A percentile compares a stretch with the other conserved stretches of the same genome.
Conservation (phyloP, 2,797 vertebrate genomes). For the Esox lucius region DNA sequence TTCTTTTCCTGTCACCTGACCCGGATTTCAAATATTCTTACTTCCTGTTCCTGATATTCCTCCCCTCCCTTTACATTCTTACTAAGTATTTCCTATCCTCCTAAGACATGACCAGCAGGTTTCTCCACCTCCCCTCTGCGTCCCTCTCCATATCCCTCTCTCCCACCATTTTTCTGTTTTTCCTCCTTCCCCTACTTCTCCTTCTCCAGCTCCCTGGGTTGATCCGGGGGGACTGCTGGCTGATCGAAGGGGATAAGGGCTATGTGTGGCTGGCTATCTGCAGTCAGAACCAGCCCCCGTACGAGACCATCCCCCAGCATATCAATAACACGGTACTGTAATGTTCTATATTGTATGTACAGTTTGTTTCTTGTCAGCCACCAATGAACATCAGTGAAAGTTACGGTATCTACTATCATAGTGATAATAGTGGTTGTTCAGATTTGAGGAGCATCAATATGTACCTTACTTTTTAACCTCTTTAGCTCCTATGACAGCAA, state of each 20-base stretch:
- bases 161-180: constrained; percentile 21
- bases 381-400: background rate
- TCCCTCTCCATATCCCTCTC: constrained; percentile 29
- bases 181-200: constrained; percentile 61
- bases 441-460: background rate
- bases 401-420: background rate
- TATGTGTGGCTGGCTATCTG: constrained; percentile 99
- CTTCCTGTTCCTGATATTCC: constrained; percentile 22
- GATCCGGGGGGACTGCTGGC: constrained; percentile 91
- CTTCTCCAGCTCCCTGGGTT: constrained; percentile 35
- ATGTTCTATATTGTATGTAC: background rate
- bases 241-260: constrained; percentile 98
- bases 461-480: background rate
- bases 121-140: constrained; percentile 36
- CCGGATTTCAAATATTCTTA: constrained; percentile 33
- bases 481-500: background rate
- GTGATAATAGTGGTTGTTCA: background rate
- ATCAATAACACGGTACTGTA: constrained; percentile 87
- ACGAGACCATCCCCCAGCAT: constrained; percentile 97
- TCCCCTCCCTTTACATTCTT: constrained; percentile 15
- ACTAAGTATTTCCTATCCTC: constrained; percentile 36
- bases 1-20: constrained; percentile 29
- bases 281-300: constrained; percentile 98
- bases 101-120: constrained; percentile 64
- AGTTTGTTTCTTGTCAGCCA: background rate